phyloP scores from a whole-genome alignment of 2,113 vertebrate species.

The Megalops atlanticus region DNA sequence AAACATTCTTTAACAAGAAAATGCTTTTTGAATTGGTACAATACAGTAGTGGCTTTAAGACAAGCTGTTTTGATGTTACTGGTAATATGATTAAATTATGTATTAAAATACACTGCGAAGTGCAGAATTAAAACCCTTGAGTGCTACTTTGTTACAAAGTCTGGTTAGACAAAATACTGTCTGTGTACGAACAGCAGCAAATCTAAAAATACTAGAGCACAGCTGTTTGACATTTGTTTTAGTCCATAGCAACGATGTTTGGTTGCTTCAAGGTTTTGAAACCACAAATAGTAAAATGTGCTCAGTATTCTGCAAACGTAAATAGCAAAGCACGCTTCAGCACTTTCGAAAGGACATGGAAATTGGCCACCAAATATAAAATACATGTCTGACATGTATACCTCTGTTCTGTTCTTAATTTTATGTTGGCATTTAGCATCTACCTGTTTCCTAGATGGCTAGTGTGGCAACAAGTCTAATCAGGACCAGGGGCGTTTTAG shows the following conservation, averaged over 20 bases:
- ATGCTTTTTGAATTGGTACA: not conserved
- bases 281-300: slow-evolving; percentile 90
- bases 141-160: slow-evolving; percentile 10
- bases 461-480: not conserved
- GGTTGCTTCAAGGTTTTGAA: slow-evolving; percentile 88
- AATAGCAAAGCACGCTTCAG: slow-evolving; percentile 88
- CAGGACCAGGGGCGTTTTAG: not conserved
- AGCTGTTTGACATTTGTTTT: slow-evolving; percentile 91
- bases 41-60: not conserved
- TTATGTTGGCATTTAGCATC: not conserved
- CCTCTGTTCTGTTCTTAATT: not conserved
- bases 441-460: not conserved
- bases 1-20: too few species aligned
- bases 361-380: slow-evolving; percentile 78
- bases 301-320: slow-evolving; percentile 85
- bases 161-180: slow-evolving; percentile 58
- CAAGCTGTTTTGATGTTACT: not conserved
- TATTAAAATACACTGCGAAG: slow-evolving; percentile 17
- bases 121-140: slow-evolving; percentile 33
- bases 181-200: slow-evolving; percentile 71
- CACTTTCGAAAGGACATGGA: slow-evolving; percentile 87
- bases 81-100: not conserved
- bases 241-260: slow-evolving; percentile 91
- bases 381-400: slow-evolving; percentile 27
- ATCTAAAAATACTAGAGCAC: slow-evolving; percentile 87